Base-by-base conservation (phyloP, 2,797 vertebrate genomes). In the Sparus aurata region DNA sequence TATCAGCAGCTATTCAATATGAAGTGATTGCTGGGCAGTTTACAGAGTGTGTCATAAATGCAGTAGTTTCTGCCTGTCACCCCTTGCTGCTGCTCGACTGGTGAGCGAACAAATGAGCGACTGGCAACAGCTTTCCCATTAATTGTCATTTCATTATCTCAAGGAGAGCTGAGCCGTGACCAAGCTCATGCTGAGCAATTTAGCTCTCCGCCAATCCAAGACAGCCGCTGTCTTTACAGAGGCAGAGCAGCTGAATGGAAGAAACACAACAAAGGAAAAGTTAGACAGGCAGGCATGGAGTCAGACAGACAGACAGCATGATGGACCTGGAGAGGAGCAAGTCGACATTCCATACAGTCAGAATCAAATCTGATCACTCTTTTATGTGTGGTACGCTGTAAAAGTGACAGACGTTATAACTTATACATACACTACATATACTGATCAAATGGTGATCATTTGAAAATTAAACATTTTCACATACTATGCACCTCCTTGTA, bases 121-220 rank as follows among this genome's bases (percentile, higher is more conserved):
- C 91, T 73, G 85, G 92, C 91, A 94, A 91, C 91, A 94, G 93
- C 90, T 94, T 95, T 94, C 87, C 86, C 85, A 93, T 95, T 95
- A 95, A 96, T 96, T 95, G 94, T 95, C 91, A 92, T 95, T 95
- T 95, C 93, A 94, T 95, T 95, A 95, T 95, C 93, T 95, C 89
- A 90, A 93, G 89, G 90, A 95, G 93, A 95, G 91, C 92, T 94
- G 90, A 95, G 93, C 91, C 92, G 87, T 96, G 94, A 95, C 93
- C 87, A 27, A 94, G 91, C 94, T 94, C 93, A 91, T 89, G 84
- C 87, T 70, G 87, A 93, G 92, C 93, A 94, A 95, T 95, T 94
- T 95, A 94, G 89, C 89, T 94, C 90, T 89, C 89, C 74, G 45
- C 89, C 93, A 93, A 94, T 93, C 92, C 89, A 63, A 63, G 79